Conservation (phyloP, 2,888 invertebrate genomes). For the Rhingia campestris region DNA sequence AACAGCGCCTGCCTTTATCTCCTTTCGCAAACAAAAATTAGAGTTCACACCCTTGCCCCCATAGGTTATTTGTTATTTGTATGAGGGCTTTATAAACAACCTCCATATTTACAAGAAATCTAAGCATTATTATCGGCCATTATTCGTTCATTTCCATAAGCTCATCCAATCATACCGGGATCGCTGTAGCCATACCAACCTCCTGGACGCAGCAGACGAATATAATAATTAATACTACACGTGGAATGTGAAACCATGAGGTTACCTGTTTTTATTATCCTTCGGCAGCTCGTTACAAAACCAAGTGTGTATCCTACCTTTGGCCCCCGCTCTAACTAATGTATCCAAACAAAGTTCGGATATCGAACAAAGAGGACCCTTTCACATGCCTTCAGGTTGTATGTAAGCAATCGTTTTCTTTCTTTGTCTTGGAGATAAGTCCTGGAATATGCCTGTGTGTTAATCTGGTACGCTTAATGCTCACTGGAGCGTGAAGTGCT, state of each 20-base stretch:
- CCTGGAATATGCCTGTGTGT: conserved; percentile 30
- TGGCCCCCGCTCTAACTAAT: not conserved
- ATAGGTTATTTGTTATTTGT: not conserved
- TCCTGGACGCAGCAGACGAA: not conserved
- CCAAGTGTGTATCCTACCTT: not conserved
- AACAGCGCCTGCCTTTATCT: not conserved
- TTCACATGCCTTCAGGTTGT: not conserved
- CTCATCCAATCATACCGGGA: not conserved
- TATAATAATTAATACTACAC: conserved; percentile 11
- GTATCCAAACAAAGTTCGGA: conserved; percentile 5
- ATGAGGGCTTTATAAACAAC: not conserved
- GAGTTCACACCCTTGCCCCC: not conserved
- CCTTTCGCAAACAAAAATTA: not conserved
- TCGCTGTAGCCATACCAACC: not conserved
- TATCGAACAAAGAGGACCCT: conserved; percentile 1
- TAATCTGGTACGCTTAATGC: conserved; percentile 34
- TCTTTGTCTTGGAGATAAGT: conserved; percentile 7
- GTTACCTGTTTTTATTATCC: conserved; percentile 27
- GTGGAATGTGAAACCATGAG: not conserved
- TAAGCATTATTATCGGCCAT: conserved; percentile 7
- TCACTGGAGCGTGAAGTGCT: conserved; percentile 33
- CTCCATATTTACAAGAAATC: not conserved
- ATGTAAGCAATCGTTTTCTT: not conserved
- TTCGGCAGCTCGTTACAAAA: conserved; percentile 24
- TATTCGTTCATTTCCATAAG: conserved; percentile 21